phyloP scores from a whole-genome alignment of 2,113 vertebrate genomes.

The Octodon degus region DNA sequence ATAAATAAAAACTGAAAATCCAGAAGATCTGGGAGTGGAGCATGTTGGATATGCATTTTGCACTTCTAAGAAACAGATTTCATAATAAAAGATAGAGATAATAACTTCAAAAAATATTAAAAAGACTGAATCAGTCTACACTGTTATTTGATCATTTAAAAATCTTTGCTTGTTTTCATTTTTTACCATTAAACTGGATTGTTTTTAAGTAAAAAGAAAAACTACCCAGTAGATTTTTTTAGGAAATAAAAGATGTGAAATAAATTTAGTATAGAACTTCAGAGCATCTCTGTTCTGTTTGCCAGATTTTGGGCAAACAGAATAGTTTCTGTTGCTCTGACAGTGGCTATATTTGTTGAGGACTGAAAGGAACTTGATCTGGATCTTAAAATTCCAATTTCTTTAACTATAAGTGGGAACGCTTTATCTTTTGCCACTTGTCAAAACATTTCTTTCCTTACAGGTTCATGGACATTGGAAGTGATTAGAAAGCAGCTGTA shows the following conservation, averaged over 20 bases:
- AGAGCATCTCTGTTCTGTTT: not conserved
- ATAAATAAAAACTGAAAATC: not conserved
- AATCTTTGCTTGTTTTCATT: not conserved
- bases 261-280: not conserved
- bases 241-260: not conserved
- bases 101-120: not conserved
- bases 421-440: not conserved
- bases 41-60: not conserved
- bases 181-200: not conserved
- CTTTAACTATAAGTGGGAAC: not conserved
- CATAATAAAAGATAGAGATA: not conserved
- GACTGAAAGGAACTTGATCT: not conserved
- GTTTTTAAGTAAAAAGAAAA: not conserved
- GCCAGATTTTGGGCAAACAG: not conserved
- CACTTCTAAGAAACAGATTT: not conserved
- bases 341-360: not conserved
- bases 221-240: not conserved
- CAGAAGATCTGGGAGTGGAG: not conserved
- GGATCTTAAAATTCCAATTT: not conserved
- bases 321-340: not conserved
- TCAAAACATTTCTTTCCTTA: not conserved
- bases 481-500: not conserved
- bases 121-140: not conserved
- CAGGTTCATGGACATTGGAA: not conserved
- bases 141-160: conserved; percentile 7